A percentile compares a stretch with the other conserved stretches of the same genome.
phyloP scores from a whole-genome alignment of 2,113 vertebrate species.

The Micronycteris hirsuta region DNA sequence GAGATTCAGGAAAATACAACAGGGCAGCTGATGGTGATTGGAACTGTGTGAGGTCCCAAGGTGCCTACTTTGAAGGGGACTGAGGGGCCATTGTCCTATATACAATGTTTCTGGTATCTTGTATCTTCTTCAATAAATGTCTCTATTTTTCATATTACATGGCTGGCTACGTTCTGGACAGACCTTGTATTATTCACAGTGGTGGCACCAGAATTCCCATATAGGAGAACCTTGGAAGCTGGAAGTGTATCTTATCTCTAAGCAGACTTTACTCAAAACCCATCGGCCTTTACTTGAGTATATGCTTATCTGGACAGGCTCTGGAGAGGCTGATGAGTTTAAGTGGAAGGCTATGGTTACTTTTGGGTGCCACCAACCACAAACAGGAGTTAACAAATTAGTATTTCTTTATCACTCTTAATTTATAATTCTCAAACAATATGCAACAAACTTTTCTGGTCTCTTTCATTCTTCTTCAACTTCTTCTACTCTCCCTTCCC shows the following conservation, averaged over 20 bases:
- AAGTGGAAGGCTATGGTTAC: neutral
- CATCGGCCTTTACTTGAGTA: neutral
- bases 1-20: too few relatives aligned
- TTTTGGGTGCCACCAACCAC: neutral
- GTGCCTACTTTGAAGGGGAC: too few relatives aligned
- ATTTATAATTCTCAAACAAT: neutral
- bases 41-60: too few relatives aligned
- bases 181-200: neutral
- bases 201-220: neutral
- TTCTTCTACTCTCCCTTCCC: neutral
- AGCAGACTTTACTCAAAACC: neutral
- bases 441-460: neutral
- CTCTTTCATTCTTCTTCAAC: neutral
- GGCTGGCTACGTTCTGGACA: too few relatives aligned
- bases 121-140: too few relatives aligned
- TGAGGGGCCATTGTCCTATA: too few relatives aligned
- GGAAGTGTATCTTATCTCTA: neutral
- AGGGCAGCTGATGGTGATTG: too few relatives aligned
- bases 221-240: neutral
- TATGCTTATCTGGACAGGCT: neutral
- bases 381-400: neutral
- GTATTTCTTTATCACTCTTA: neutral
- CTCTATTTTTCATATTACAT: too few relatives aligned
- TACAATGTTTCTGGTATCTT: too few relatives aligned
- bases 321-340: neutral